Conservation (phyloP, 2,113 vertebrate genomes). For the Carettochelys insculpta region DNA sequence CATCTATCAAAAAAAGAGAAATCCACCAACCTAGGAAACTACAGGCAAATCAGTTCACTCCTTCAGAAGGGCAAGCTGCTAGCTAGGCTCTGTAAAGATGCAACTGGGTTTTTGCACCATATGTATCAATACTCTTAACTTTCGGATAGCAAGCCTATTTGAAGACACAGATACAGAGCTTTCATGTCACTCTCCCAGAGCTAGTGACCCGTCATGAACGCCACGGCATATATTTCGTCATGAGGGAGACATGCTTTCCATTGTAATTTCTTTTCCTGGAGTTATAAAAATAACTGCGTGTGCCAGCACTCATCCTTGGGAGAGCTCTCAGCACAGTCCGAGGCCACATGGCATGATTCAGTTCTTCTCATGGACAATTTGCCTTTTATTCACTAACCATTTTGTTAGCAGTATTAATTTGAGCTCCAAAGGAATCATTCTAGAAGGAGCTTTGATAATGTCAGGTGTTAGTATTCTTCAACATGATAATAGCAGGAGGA, state of each 20-base stretch:
- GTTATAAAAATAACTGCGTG: background rate
- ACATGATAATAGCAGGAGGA: background rate
- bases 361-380: slow-evolving; percentile 35
- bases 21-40: no score
- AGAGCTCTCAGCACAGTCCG: background rate
- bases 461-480: background rate
- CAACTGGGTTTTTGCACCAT: background rate
- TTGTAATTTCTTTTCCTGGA: background rate
- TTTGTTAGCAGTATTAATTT: slow-evolving; percentile 38
- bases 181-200: background rate
- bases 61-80: background rate
- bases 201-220: background rate
- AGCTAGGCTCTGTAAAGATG: background rate
- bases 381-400: slow-evolving; percentile 49
- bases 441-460: slow-evolving; percentile 5
- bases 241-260: background rate
- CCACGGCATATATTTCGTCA: background rate
- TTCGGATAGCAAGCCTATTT: background rate
- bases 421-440: background rate
- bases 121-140: fast-evolving
- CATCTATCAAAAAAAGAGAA: no score
- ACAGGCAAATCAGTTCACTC: no score
- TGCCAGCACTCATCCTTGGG: background rate
- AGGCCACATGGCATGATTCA: slow-evolving; percentile 11
- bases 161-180: no score